Conservation (phyloP, 2,888 invertebrate genomes). For the Pogonocherus hispidulus region DNA sequence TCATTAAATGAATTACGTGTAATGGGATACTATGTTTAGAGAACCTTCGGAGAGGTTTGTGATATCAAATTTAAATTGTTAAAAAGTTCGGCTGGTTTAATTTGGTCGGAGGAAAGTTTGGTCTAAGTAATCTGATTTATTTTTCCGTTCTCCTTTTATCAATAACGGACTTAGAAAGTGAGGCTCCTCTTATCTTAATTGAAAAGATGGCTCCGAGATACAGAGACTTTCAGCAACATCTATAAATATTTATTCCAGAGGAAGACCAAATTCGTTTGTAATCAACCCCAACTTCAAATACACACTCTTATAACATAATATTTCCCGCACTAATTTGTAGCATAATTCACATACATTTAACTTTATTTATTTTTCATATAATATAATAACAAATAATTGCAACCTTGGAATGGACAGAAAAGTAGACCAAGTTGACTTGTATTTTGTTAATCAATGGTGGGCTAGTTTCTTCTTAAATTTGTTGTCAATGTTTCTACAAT, state of each 20-base stretch:
- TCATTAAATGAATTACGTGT: slow-evolving; percentile 36
- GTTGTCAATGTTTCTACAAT: no score
- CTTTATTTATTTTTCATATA: no score
- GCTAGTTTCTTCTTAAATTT: no score
- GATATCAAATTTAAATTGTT: slow-evolving; percentile 34
- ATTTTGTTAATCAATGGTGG: no score
- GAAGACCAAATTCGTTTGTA: not conserved
- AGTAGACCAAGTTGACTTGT: no score
- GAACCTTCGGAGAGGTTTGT: slow-evolving; percentile 28
- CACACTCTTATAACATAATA: no score
- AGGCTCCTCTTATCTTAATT: slow-evolving; percentile 18
- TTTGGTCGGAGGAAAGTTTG: slow-evolving; percentile 17
- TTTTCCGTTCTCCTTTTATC: slow-evolving; percentile 19
- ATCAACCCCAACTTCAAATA: no score
- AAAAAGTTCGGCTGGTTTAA: slow-evolving; percentile 29
- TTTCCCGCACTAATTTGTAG: no score
- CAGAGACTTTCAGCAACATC: not conserved
- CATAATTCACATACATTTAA: no score
- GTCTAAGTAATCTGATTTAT: slow-evolving; percentile 27
- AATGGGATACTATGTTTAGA: slow-evolving; percentile 29
- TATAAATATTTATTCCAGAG: not conserved
- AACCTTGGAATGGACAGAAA: no score
- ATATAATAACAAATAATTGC: no score
- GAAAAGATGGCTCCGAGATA: slow-evolving; percentile 5
- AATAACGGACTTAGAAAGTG: slow-evolving; percentile 18